Conservation (phyloP, 30 jellyfish, hydroid and myxozoan species). For the Aurelia sp. region DNA sequence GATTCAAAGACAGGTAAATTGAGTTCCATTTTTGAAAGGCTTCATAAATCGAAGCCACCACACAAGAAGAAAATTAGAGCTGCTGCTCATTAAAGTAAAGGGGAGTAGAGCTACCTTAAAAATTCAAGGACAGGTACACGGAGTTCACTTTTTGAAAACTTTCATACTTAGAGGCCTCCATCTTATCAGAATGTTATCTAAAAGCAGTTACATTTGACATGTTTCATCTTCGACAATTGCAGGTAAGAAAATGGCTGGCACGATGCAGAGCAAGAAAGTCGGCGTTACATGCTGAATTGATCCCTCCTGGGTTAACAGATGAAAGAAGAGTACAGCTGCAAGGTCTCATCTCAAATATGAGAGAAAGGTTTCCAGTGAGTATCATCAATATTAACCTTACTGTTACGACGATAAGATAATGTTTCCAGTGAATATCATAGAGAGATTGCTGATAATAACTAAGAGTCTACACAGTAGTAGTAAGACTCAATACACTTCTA, state of each 20-base stretch:
- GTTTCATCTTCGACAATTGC: not conserved
- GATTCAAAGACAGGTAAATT: conserved; percentile 81
- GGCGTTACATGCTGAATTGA: conserved; percentile 46
- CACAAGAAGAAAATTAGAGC: conserved; percentile 46
- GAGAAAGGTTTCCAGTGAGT: conserved; percentile 80
- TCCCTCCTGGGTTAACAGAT: conserved; percentile 79
- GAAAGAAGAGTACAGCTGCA: conserved; percentile 74
- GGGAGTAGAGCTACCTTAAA: conserved; percentile 65
- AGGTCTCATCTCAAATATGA: conserved; percentile 62
- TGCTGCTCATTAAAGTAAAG: conserved; percentile 29
- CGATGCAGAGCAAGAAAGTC: conserved; percentile 48
- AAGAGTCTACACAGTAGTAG: too few species aligned
- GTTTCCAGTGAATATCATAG: not conserved
- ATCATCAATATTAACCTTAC: not conserved
- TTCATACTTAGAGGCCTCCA: not conserved
- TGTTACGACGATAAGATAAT: not conserved
- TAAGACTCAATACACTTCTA: not conserved
- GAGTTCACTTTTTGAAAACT: not conserved
- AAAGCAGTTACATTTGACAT: not conserved
- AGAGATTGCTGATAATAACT: not conserved
- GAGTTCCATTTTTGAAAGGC: not conserved
- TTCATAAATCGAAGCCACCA: conserved; percentile 50
- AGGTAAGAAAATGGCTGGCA: conserved; percentile 89
- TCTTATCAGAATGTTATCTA: not conserved
- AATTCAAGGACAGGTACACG: conserved; percentile 80